Conservation (phyloP, 2,888 invertebrate genomes). For the Drosophila helvetica region DNA sequence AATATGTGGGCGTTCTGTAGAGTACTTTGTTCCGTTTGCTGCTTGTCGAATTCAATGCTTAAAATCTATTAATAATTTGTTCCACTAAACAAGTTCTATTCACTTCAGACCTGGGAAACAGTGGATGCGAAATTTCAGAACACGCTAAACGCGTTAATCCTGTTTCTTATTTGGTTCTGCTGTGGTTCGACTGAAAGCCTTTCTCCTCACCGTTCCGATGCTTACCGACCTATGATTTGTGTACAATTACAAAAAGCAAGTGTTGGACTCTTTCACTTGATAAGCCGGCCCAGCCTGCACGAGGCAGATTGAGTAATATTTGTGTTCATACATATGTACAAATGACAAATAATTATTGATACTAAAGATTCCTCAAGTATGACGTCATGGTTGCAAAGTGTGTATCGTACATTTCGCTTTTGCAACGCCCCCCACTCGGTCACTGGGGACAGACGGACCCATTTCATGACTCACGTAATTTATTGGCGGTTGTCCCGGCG, state of each 20-base stretch:
- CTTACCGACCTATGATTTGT: neutral
- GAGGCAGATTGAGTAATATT: neutral
- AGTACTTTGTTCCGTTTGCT: neutral
- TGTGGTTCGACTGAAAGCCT: neutral
- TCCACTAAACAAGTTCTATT: neutral
- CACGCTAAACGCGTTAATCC: neutral
- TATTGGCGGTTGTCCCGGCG: slow-evolving; percentile 50
- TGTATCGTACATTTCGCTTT: neutral
- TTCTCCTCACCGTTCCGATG: neutral
- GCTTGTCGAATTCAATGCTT: neutral
- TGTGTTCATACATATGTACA: neutral
- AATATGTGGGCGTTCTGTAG: slow-evolving; percentile 10
- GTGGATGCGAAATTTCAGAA: neutral
- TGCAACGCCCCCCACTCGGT: slow-evolving; percentile 27
- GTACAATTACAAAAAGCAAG: neutral
- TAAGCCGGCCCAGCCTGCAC: neutral
- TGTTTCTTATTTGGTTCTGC: neutral
- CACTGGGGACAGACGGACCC: neutral
- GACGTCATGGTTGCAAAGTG: slow-evolving; percentile 31
- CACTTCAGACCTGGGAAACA: too few relatives aligned
- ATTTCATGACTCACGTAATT: slow-evolving; percentile 72
- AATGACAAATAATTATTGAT: neutral
- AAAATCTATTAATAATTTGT: slow-evolving; percentile 3
- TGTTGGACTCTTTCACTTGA: neutral
- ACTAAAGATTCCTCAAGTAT: slow-evolving; percentile 5